Evolutionary conservation across 2,113 vertebrate genomes (phyloP).

Genomic region (human): GRCh38 chr22:37745001-37745500

Average conservation of each 20-base stretch:
- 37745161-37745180: not conserved
- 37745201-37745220: not conserved
- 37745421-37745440: not conserved
- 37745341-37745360: slow-evolving; percentile 4
- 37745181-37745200: slow-evolving; percentile 6
- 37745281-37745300: not conserved
- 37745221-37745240: not conserved
- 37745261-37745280: not conserved
- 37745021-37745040: too few relatives aligned
- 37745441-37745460: not conserved
- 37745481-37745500: not conserved
- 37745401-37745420: not conserved
- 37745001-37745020: too few relatives aligned
- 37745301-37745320: not conserved
- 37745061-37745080: too few relatives aligned
- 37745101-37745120: too few relatives aligned
- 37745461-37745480: not conserved
- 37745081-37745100: too few relatives aligned
- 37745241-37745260: not conserved
- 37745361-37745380: not conserved
- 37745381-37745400: not conserved
- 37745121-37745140: too few relatives aligned
- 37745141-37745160: too few relatives aligned
- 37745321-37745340: not conserved
- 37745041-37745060: too few relatives aligned